phyloP scores from a whole-genome alignment of 2,888 invertebrate genomes.

The Punctoribates punctum region DNA sequence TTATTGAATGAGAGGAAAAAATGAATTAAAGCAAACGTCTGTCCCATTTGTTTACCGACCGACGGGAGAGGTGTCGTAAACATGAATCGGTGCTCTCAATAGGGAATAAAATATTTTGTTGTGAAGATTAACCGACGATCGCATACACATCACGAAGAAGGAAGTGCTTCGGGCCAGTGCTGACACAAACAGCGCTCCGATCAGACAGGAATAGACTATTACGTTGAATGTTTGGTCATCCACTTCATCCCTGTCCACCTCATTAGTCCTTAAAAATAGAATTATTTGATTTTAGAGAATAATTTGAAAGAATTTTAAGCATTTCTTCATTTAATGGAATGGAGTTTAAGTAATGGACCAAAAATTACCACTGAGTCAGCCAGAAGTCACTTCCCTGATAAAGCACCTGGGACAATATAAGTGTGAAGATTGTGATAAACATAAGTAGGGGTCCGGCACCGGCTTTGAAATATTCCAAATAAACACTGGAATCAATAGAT shows the following conservation, averaged over 20 bases:
- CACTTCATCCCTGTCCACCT: slow-evolving; percentile 45
- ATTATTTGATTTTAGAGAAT: no score
- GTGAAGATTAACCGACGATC: slow-evolving; percentile 47
- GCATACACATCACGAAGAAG: slow-evolving; percentile 48
- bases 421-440: slow-evolving; percentile 49
- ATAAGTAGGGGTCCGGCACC: slow-evolving; percentile 53
- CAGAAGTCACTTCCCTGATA: slow-evolving; percentile 48
- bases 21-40: background rate
- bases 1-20: background rate
- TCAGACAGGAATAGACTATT: slow-evolving; percentile 43
- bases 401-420: slow-evolving; percentile 53
- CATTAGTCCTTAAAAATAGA: slow-evolving; percentile 49
- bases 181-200: slow-evolving; percentile 43
- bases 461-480: slow-evolving; percentile 54
- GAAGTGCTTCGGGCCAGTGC: slow-evolving; percentile 44
- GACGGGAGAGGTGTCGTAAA: slow-evolving; percentile 58
- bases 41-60: slow-evolving; percentile 49
- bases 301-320: no score
- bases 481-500: slow-evolving; percentile 51
- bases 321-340: no score
- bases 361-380: slow-evolving; percentile 47
- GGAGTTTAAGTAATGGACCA: no score
- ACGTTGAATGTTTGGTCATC: background rate
- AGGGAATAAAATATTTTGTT: slow-evolving; percentile 51
- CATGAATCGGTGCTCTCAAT: slow-evolving; percentile 53